A percentile compares a stretch with the other conserved stretches of the same genome.
Conservation (phyloP, 2,113 vertebrate species). For the Nothoprocta perdicaria region DNA sequence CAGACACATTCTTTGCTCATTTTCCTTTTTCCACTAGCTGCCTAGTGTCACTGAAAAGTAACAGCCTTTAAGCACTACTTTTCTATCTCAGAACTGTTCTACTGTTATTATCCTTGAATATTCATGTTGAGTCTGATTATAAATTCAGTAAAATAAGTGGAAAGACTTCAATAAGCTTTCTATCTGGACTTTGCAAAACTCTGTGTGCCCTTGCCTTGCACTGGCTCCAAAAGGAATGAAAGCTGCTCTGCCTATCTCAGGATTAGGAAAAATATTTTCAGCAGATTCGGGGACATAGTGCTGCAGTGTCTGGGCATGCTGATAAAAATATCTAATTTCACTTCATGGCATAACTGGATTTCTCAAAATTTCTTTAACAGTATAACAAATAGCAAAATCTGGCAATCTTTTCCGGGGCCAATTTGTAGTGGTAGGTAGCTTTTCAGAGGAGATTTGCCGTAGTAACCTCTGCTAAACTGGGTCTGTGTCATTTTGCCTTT, state of each 20-base stretch:
- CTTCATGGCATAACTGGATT: constrained; percentile 21
- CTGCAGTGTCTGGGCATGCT: background rate
- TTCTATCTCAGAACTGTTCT: background rate
- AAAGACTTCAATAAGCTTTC: background rate
- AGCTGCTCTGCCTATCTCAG: constrained; percentile 26
- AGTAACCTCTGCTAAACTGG: background rate
- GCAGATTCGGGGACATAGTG: constrained; percentile 5
- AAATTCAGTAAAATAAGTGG: constrained; percentile 9
- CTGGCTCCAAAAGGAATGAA: constrained; percentile 18
- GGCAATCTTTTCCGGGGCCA: background rate
- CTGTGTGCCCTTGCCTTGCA: constrained; percentile 4
- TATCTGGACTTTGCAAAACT: background rate
- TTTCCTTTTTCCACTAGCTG: background rate
- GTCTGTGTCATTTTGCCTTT: background rate
- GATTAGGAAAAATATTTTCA: constrained; percentile 49
- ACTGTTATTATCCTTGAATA: background rate
- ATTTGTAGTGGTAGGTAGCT: background rate
- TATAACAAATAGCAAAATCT: background rate
- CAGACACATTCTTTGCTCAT: background rate
- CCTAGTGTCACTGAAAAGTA: background rate
- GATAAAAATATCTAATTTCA: constrained; percentile 59
- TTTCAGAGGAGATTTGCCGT: constrained; percentile 27
- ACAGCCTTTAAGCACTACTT: background rate
- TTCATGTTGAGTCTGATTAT: background rate
- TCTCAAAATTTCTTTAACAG: constrained; percentile 33